phyloP scores from a whole-genome alignment of 2,888 invertebrate species.

The Drosophila imparisetae region DNA sequence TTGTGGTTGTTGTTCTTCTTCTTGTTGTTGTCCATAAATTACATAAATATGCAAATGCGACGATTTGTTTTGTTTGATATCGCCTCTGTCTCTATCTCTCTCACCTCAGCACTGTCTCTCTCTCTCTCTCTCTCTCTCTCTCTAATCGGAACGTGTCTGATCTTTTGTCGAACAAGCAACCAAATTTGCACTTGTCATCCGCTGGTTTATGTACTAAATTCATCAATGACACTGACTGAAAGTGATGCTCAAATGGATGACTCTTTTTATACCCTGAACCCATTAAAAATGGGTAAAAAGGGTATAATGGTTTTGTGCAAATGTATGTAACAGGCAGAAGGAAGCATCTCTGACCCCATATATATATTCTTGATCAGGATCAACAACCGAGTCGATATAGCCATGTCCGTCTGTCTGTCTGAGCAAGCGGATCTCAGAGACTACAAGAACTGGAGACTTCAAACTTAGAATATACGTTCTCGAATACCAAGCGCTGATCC shows the following conservation, averaged over 20 bases:
- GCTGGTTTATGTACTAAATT: slow-evolving; percentile 60
- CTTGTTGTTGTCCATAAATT: slow-evolving; percentile 37
- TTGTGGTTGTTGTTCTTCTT: slow-evolving; percentile 1
- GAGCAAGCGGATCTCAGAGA: too few species aligned
- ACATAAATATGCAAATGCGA: slow-evolving; percentile 69
- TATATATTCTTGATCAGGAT: not conserved
- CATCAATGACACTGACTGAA: slow-evolving; percentile 24
- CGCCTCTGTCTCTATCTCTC: not conserved
- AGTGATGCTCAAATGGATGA: slow-evolving; percentile 17
- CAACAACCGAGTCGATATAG: too few species aligned
- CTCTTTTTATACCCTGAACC: not conserved
- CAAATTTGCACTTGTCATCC: slow-evolving; percentile 78
- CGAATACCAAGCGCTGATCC: too few species aligned
- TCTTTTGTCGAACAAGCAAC: slow-evolving; percentile 74
- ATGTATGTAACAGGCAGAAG: too few species aligned
- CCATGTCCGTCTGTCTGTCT: too few species aligned
- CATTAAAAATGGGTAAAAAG: too few species aligned
- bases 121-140: not conserved
- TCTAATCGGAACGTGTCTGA: slow-evolving; percentile 61
- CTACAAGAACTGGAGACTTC: too few species aligned
- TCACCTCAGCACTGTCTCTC: too few species aligned
- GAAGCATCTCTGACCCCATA: too few species aligned
- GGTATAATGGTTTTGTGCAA: too few species aligned
- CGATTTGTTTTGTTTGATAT: slow-evolving; percentile 62
- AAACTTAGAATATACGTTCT: too few species aligned